Percentiles rank a stretch among this genome's conserved stretches.
phyloP scores from a whole-genome alignment of 2,888 invertebrate species.

The Cerceris rybyensis region DNA sequence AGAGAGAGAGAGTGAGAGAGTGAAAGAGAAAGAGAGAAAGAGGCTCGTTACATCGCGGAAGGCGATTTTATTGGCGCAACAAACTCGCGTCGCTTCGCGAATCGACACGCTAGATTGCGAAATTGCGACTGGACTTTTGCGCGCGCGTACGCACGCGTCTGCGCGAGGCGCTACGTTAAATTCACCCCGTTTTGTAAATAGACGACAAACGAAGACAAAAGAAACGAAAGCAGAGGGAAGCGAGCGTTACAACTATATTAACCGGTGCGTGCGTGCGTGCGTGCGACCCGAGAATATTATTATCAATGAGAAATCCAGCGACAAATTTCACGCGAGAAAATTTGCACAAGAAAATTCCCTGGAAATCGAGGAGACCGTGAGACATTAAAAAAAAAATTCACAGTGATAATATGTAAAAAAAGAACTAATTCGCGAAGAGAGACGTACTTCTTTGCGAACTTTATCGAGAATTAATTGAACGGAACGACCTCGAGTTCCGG shows the following conservation, averaged over 20 bases:
- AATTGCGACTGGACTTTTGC: slow-evolving; percentile 19
- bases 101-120: slow-evolving; percentile 15
- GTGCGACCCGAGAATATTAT: slow-evolving; percentile 1
- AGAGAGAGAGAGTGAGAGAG: not conserved
- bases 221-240: not conserved
- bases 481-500: slow-evolving; percentile 1
- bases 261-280: slow-evolving; percentile 6
- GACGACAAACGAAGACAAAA: slow-evolving; percentile 2
- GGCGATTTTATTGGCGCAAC: slow-evolving; percentile 51
- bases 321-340: too few relatives aligned
- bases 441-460: not conserved
- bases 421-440: too few relatives aligned
- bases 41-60: not conserved
- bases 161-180: slow-evolving; percentile 24
- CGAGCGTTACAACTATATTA: not conserved
- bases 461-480: slow-evolving; percentile 3
- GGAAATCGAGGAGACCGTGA: too few relatives aligned
- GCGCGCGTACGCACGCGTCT: slow-evolving; percentile 5
- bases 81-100: slow-evolving; percentile 23
- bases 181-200: slow-evolving; percentile 33
- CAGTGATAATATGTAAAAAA: too few relatives aligned
- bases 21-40: slow-evolving; percentile 29
- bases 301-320: too few relatives aligned
- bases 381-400: too few relatives aligned
- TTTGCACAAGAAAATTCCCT: too few relatives aligned